These are phyloP conservation scores for Colius striatus DNA, from an alignment of 2,113 vertebrate species.

Conservation along the genomic window DNA sequence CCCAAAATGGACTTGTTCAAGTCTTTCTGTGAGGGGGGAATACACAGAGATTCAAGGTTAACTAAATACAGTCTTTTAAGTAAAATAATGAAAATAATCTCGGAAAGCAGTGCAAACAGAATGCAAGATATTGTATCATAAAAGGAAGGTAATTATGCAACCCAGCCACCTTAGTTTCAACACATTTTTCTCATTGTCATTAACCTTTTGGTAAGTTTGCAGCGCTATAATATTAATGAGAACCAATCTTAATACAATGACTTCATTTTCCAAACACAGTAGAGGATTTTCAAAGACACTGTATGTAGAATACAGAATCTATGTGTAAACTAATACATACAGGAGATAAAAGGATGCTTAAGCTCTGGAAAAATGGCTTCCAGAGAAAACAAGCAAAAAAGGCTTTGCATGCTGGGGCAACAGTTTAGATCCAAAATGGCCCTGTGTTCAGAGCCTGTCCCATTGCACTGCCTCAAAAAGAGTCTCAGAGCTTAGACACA, in stretches of 20 bases:
- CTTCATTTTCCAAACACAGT: not conserved
- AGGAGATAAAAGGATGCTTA: not conserved
- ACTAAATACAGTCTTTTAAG: not conserved
- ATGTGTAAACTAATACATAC: not conserved
- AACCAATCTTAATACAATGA: not conserved
- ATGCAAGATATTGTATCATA: not conserved
- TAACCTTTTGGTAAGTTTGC: not conserved
- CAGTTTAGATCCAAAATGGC: not conserved
- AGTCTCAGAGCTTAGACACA: not conserved
- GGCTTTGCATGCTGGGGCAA: not conserved
- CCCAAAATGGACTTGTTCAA: not conserved
- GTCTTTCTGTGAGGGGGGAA: not conserved
- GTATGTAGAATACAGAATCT: accelerated
- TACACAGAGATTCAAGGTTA: not conserved
- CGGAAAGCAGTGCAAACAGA: not conserved
- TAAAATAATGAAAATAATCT: not conserved
- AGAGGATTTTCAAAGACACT: not conserved
- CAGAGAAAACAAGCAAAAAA: not conserved
- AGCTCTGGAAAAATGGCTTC: not conserved
- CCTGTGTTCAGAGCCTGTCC: not conserved
- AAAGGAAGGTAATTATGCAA: not conserved
- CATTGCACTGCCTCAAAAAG: accelerated
- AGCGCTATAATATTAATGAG: not conserved
- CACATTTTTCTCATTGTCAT: not conserved
- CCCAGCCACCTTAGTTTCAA: not conserved